These are phyloP conservation scores for Cactoblastis cactorum DNA, from an alignment of 2,888 invertebrate genomes.

Conservation along the genomic window DNA sequence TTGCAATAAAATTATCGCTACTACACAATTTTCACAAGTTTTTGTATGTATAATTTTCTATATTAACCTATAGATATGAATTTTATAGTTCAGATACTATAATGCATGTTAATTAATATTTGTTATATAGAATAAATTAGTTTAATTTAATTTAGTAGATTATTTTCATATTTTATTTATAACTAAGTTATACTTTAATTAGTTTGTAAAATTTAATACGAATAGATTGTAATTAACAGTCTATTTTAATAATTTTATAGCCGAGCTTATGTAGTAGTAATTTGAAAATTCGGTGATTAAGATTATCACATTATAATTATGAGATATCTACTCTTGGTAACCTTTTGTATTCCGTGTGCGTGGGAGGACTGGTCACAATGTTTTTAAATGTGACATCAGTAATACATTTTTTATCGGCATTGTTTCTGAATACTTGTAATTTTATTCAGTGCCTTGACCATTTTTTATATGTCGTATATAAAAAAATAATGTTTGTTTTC, in stretches of 20 bases:
- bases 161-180: too few relatives aligned
- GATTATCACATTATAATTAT: background rate
- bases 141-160: background rate
- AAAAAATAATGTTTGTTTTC: background rate
- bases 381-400: constrained; percentile 25
- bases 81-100: too few relatives aligned
- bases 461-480: background rate
- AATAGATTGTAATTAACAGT: too few relatives aligned
- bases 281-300: background rate
- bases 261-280: too few relatives aligned
- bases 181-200: too few relatives aligned
- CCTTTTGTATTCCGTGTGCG: constrained; percentile 21
- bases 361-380: constrained; percentile 22
- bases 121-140: background rate
- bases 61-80: too few relatives aligned
- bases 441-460: background rate
- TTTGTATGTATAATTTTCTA: too few relatives aligned
- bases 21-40: too few relatives aligned
- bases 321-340: constrained; percentile 19
- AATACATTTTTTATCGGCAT: background rate
- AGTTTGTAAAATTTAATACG: too few relatives aligned
- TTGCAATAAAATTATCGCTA: too few relatives aligned
- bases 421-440: background rate
- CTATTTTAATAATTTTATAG: too few relatives aligned
- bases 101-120: too few relatives aligned